These are phyloP conservation scores for Aspidiotus destructor DNA, from an alignment of 2,888 invertebrate genomes.

Conservation along the genomic window DNA sequence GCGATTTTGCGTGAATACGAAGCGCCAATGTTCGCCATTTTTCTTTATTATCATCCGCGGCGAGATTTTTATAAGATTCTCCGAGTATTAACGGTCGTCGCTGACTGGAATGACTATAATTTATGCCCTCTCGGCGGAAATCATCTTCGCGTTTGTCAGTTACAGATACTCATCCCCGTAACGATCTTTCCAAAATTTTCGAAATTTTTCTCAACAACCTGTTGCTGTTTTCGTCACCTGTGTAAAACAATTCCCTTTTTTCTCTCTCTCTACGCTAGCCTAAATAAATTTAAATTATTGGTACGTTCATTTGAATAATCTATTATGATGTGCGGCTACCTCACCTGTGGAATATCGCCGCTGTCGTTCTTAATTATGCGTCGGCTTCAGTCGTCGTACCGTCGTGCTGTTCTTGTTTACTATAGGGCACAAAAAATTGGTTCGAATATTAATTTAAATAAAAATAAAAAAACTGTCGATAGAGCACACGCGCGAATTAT, in stretches of 20 bases:
- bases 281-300: background rate
- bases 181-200: too few relatives aligned
- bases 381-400: background rate
- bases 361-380: background rate
- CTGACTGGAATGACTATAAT: background rate
- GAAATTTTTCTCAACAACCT: background rate
- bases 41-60: background rate
- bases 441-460: background rate
- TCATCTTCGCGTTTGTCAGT: background rate
- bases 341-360: background rate
- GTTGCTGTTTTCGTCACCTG: background rate
- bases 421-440: background rate
- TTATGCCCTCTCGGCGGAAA: background rate
- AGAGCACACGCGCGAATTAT: too few relatives aligned
- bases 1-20: slow-evolving; percentile 3
- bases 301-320: slow-evolving; percentile 1
- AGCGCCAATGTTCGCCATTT: background rate
- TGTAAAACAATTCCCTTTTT: background rate
- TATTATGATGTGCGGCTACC: background rate
- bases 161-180: too few relatives aligned
- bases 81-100: background rate
- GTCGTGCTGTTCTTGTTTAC: background rate
- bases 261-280: background rate
- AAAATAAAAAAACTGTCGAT: too few relatives aligned
- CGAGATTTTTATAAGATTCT: background rate